Evolutionary conservation across 2,888 invertebrate genomes (phyloP).

Genomic region (Gisinianus flammeolus): DNA sequence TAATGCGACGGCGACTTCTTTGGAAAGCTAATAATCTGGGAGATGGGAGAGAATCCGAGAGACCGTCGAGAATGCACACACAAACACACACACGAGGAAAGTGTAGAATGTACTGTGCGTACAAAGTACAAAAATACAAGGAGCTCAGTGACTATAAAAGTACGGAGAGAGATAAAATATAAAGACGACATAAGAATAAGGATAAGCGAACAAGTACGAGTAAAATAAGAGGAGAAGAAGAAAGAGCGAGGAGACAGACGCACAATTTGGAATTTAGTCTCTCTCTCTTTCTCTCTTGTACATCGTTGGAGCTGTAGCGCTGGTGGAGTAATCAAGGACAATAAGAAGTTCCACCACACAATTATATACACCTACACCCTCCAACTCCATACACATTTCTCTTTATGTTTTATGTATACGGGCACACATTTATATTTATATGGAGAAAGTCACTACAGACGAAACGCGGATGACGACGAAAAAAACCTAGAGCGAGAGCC

Average conservation of each 20-base stretch:
- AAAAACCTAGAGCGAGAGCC: neutral
- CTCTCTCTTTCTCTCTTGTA: neutral
- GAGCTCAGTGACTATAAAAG: too few relatives aligned
- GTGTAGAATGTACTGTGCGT: neutral
- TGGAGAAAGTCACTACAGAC: too few relatives aligned
- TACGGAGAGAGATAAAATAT: too few relatives aligned
- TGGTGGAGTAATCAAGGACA: slow-evolving; percentile 9
- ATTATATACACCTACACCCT: too few relatives aligned
- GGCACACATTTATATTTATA: too few relatives aligned
- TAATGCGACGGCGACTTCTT: slow-evolving; percentile 27
- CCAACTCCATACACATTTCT: too few relatives aligned
- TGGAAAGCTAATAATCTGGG: slow-evolving; percentile 46
- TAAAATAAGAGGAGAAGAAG: neutral
- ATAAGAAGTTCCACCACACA: neutral
- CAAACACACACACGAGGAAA: neutral
- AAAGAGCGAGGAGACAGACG: neutral
- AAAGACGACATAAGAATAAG: too few relatives aligned
- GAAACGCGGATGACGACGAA: neutral
- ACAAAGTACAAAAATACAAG: neutral
- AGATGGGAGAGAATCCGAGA: slow-evolving; percentile 30
- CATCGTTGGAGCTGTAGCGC: neutral
- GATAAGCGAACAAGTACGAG: neutral
- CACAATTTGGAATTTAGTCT: too few relatives aligned
- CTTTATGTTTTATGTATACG: too few relatives aligned
- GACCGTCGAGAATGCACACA: neutral